These are phyloP conservation scores for Amphiprion clarkii DNA, from an alignment of 2,797 vertebrate genomes.

Conservation along the genomic window DNA sequence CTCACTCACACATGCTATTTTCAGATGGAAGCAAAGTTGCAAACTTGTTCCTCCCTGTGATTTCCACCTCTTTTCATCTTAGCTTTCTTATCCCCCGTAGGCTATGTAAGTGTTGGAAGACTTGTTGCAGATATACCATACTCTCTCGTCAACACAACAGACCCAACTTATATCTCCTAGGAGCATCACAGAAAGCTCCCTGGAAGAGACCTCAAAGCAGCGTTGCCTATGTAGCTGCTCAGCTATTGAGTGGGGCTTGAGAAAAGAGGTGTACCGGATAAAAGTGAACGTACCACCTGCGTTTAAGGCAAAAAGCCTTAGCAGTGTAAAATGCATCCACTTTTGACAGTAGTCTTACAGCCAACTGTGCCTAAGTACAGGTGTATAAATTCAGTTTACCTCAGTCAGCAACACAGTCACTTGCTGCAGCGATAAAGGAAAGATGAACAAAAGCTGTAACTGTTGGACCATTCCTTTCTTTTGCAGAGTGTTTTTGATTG, in stretches of 20 bases:
- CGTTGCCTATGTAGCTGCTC: constrained; percentile 40
- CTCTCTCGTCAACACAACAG: constrained; percentile 66
- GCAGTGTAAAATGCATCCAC: not conserved
- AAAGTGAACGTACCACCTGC: constrained; percentile 50
- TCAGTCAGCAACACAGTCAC: not conserved
- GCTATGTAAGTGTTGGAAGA: constrained; percentile 59
- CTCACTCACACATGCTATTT: constrained; percentile 72
- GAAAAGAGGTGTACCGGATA: constrained; percentile 52
- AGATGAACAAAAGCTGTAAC: not conserved
- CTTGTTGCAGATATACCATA: constrained; percentile 72
- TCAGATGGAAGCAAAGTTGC: constrained; percentile 67
- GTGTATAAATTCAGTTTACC: not conserved
- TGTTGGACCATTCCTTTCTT: constrained; percentile 12
- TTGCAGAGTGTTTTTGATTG: not conserved
- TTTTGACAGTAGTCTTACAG: constrained; percentile 19
- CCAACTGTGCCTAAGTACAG: not conserved
- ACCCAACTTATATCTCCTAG: constrained; percentile 63
- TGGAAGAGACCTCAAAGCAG: constrained; percentile 65
- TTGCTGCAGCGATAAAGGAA: not conserved
- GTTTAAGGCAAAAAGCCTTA: constrained; percentile 43
- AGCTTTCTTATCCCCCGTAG: constrained; percentile 57
- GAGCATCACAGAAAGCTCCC: constrained; percentile 66
- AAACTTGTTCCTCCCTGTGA: constrained; percentile 71
- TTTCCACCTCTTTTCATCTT: constrained; percentile 73
- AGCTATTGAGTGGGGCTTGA: constrained; percentile 55